Percentiles rank a stretch among this genome's conserved stretches.
Conservation (phyloP, 2,113 vertebrate genomes). For the Malurus elegans region DNA sequence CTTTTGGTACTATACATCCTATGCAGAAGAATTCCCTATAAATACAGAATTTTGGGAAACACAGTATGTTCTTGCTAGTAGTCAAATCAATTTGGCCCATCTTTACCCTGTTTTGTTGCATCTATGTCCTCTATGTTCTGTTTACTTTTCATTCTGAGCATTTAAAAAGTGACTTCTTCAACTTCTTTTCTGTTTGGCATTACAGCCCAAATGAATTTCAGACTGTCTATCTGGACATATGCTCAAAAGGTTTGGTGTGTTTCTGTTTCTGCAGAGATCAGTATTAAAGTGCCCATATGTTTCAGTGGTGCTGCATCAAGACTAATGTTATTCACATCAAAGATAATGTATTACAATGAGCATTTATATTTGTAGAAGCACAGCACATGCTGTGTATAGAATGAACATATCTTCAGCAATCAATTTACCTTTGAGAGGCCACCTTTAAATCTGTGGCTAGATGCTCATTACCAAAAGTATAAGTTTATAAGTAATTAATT, state of each 20-base stretch:
- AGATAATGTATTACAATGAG: not conserved
- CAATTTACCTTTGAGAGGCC: not conserved
- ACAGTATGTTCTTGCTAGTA: accelerated
- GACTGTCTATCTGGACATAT: not conserved
- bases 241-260: not conserved
- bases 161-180: not conserved
- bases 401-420: not conserved
- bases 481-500: not conserved
- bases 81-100: not conserved
- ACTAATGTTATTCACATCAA: not conserved
- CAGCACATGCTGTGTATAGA: not conserved
- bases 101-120: not conserved
- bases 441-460: not conserved
- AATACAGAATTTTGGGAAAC: not conserved
- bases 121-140: not conserved
- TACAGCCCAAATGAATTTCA: not conserved
- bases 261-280: not conserved
- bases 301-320: not conserved
- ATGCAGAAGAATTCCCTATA: not conserved
- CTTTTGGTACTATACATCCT: not conserved
- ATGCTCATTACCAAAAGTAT: not conserved
- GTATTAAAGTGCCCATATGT: not conserved
- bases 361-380: not conserved
- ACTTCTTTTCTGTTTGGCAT: not conserved
- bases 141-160: not conserved